Conservation (phyloP, 2,888 invertebrate genomes). For the Pinctada fucata region DNA sequence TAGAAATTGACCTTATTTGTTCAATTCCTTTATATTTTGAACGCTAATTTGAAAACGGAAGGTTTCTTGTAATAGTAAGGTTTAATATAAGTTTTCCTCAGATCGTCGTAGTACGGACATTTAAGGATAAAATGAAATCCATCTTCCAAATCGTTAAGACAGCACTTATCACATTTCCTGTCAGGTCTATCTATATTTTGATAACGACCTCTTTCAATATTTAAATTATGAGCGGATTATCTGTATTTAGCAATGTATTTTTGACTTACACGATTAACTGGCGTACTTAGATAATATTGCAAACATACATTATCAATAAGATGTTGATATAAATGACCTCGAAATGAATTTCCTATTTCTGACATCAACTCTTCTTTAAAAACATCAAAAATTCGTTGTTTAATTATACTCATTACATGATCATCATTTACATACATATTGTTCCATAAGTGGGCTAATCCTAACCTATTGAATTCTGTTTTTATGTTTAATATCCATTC, state of each 20-base stretch:
- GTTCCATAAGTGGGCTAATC: neutral
- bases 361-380: too few relatives aligned
- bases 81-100: constrained; percentile 1
- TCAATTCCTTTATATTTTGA: too few relatives aligned
- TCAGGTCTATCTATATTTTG: neutral
- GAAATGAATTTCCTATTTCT: neutral
- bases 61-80: neutral
- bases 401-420: neutral
- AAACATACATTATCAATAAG: neutral
- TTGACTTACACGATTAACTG: neutral
- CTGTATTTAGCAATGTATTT: neutral
- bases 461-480: neutral
- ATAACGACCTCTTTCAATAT: constrained; percentile 3
- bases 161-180: neutral
- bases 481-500: neutral
- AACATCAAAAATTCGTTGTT: neutral
- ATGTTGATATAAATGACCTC: neutral
- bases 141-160: neutral
- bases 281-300: neutral
- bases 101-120: constrained; percentile 9
- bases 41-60: too few relatives aligned
- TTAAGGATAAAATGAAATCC: constrained; percentile 2
- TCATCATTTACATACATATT: neutral
- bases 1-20: too few relatives aligned
- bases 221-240: neutral